Evolutionary conservation across 2,113 vertebrate species (phyloP).

Genomic region (Macrotus californicus): DNA sequence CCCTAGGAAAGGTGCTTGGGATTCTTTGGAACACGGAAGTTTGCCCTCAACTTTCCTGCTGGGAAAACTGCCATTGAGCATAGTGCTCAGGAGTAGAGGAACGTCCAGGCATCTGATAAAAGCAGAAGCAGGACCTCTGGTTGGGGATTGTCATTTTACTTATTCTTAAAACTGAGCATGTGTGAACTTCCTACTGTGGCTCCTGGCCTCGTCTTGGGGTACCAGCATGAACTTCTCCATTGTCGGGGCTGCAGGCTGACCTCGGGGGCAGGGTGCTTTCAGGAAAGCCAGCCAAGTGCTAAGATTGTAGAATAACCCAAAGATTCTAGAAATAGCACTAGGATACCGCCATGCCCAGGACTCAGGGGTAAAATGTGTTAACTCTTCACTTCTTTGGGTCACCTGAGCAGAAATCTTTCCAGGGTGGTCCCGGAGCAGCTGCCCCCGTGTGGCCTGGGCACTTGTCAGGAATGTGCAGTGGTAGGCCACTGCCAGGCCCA

Average conservation of each 20-base stretch:
- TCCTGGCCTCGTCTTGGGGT: rapidly evolving
- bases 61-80: neutral
- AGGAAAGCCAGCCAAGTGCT: neutral
- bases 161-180: neutral
- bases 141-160: neutral
- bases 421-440: neutral
- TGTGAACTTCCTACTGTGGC: neutral
- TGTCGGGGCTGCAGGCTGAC: neutral
- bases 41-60: neutral
- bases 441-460: rapidly evolving
- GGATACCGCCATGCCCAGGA: rapidly evolving
- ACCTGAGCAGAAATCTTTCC: neutral
- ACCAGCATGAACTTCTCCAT: neutral
- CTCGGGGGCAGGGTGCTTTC: neutral
- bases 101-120: neutral
- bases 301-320: neutral
- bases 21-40: neutral
- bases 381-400: neutral
- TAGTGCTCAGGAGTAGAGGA: neutral
- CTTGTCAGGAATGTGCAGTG: neutral
- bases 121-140: neutral
- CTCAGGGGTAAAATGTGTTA: rapidly evolving
- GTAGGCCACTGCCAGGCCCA: neutral
- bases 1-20: neutral
- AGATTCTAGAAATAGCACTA: rapidly evolving